Evolutionary conservation across 2,797 vertebrate species (phyloP), one percentile per base, ranked within the genome.

Genomic region (Limnodromus scolopaceus): DNA sequence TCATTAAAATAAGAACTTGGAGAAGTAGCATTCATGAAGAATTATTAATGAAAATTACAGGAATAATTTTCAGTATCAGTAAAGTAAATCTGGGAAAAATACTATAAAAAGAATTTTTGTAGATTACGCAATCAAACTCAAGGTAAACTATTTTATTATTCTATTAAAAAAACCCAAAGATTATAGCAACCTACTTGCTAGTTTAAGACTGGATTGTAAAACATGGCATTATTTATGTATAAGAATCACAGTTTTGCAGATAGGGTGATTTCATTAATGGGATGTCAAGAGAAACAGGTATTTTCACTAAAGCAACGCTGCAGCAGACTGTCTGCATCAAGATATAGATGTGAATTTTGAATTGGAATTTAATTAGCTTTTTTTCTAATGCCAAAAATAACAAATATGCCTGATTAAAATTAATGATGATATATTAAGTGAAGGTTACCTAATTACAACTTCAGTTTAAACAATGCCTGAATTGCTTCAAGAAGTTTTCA

Each of bases 401-500:
- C 8, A 91, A 81, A 95, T 91, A 93, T 54, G 28, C 34, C 51
- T 92, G 89, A 86, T 96, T 96, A 95, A 95, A 97, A 95, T 96
- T 94, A 92, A 94, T 93, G 43, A 70, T 84, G 83, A 94, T 85
- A 68, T 89, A 94, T 82, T 95, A 87, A 92, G 27, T 93, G 88
- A 95, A 95, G 66, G 53, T 91, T 97, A 89, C 18, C 34, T 93
- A 95, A 92, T 89, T 92, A 43, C 10, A 61, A 15, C 18, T 96
- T 72, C 71, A 87, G 39, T 90, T 97, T 97, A 96, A 96, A 96
- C 75, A 97, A 77, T 89, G 39, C 46, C 81, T 95, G 74, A 93
- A 94, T 80, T 89, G 64, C 63, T 70, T n/a, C n/a, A n/a, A n/a
- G n/a, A n/a, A n/a, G 30, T 87, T 87, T 85, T 85, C 5, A 20